Base-by-base conservation (phyloP, 2,888 invertebrate genomes). In the Aromia moschata region DNA sequence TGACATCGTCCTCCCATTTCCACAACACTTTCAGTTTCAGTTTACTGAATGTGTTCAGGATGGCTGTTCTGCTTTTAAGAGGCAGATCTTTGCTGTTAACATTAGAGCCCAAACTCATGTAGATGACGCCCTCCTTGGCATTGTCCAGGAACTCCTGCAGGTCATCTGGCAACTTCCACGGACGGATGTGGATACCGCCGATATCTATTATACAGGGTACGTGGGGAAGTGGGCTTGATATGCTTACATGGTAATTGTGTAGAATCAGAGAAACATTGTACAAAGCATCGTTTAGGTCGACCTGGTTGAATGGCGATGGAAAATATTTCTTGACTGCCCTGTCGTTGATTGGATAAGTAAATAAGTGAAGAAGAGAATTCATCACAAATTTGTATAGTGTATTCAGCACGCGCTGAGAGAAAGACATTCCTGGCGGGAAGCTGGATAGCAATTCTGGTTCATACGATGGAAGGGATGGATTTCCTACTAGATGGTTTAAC, bases 1-100 rank as follows among this genome's bases (percentile, higher is more conserved):
- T 70, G 1, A 77, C 60, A 31, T 85, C 82, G 0, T 84, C 84
- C 64, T 89, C 89, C 86, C 87, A 90, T 78, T 90, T 90, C 89
- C 89, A 89, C 10, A 90, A 70, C 0, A 90, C 84, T 1, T 83
- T 85, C 61, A 88, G 86, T 62, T 88, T 86, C 0, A 89, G 68
- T 56, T 81, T 82, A 1, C 83, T 78, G 45, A 90, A 85, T 1
- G 83, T 84, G 46, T 84, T 84, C 7, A 86, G 76, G 30, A 90
- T 82, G 0, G 80, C 83, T 14, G 82, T 73, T 15, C 81, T 78
- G 60, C 83, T 85, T 1, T 84, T 82, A 0, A 72, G 68, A 0
- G 85, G 82, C 55, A 90, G 73, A 64, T 86, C 82, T 9, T 82
- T 78, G 58, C 84, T 84, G 54, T 83, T 80, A 0, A 87, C 79